These are phyloP conservation scores for Euwallacea fornicatus DNA, from an alignment of 1,140 invertebrate genomes.

Conservation along the genomic window DNA sequence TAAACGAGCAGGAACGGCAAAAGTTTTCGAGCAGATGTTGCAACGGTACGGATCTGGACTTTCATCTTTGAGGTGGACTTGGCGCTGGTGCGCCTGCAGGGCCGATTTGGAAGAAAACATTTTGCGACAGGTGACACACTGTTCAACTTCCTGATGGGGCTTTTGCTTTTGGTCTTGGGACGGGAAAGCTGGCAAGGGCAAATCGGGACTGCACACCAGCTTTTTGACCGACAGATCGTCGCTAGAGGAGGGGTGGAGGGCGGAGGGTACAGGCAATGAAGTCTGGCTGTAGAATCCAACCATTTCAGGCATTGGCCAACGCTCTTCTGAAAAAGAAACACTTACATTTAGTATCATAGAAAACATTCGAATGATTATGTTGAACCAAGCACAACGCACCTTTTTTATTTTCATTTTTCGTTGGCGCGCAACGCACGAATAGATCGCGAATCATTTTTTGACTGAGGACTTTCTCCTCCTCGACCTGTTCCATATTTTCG, in stretches of 20 bases:
- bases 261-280: slow-evolving; percentile 47
- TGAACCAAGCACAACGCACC: slow-evolving; percentile 38
- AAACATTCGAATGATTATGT: background rate
- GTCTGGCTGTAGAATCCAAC: slow-evolving; percentile 53
- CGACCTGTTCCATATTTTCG: slow-evolving; percentile 12
- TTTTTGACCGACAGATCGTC: slow-evolving; percentile 48
- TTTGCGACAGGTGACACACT: slow-evolving; percentile 63
- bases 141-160: slow-evolving; percentile 39
- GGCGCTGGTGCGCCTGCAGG: slow-evolving; percentile 61
- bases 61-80: slow-evolving; percentile 61
- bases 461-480: slow-evolving; percentile 32
- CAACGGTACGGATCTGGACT: slow-evolving; percentile 79
- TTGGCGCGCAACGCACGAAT: slow-evolving; percentile 21
- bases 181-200: slow-evolving; percentile 43
- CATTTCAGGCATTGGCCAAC: slow-evolving; percentile 54
- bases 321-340: slow-evolving; percentile 47
- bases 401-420: slow-evolving; percentile 29
- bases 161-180: slow-evolving; percentile 13
- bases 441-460: slow-evolving; percentile 29
- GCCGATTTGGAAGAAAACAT: slow-evolving; percentile 62
- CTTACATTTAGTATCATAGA: background rate
- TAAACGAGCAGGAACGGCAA: slow-evolving; percentile 86
- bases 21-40: slow-evolving; percentile 89
- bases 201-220: slow-evolving; percentile 52
- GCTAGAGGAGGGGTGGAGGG: slow-evolving; percentile 45